These are phyloP conservation scores for Caenorhabditis becei DNA, from an alignment of 2,888 invertebrate species.

Conservation along the genomic window DNA sequence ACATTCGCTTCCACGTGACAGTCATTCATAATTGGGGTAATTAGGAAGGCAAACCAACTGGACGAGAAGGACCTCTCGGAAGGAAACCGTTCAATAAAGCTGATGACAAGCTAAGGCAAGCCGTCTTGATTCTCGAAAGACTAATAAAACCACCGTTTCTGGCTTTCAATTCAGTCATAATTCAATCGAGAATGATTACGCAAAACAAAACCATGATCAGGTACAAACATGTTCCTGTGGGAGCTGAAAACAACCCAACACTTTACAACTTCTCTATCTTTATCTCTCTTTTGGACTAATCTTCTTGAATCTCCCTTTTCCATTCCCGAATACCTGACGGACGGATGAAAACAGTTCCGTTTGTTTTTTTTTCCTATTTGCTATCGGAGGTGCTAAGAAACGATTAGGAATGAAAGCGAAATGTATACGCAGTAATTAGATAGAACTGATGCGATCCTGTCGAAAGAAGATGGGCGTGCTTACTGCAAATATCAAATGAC, in stretches of 20 bases:
- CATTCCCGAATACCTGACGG: conserved; percentile 44
- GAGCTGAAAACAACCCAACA: not conserved
- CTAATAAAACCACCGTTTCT: conserved; percentile 35
- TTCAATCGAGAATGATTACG: conserved; percentile 29
- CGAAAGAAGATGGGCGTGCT: not conserved
- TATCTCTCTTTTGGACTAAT: too few relatives aligned
- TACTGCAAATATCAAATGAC: conserved; percentile 29
- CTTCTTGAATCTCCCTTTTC: too few relatives aligned
- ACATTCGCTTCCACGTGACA: conserved; percentile 42
- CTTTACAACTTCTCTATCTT: conserved; percentile 1
- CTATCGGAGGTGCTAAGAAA: conserved; percentile 58
- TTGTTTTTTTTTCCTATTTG: conserved; percentile 40
- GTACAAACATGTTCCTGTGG: conserved; percentile 26
- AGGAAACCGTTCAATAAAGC: conserved; percentile 28
- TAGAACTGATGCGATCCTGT: conserved; percentile 34
- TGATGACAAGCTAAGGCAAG: conserved; percentile 28
- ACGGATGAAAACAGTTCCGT: conserved; percentile 48
- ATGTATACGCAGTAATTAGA: conserved; percentile 54
- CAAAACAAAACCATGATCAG: conserved; percentile 25
- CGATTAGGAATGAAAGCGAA: conserved; percentile 58
- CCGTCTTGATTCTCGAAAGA: conserved; percentile 36
- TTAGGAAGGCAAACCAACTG: conserved; percentile 31
- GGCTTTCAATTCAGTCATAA: conserved; percentile 21
- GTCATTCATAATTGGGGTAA: conserved; percentile 41
- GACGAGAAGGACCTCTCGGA: conserved; percentile 11